phyloP scores from a whole-genome alignment of 2,888 invertebrate genomes.

The Ormyrus pomaceus region DNA sequence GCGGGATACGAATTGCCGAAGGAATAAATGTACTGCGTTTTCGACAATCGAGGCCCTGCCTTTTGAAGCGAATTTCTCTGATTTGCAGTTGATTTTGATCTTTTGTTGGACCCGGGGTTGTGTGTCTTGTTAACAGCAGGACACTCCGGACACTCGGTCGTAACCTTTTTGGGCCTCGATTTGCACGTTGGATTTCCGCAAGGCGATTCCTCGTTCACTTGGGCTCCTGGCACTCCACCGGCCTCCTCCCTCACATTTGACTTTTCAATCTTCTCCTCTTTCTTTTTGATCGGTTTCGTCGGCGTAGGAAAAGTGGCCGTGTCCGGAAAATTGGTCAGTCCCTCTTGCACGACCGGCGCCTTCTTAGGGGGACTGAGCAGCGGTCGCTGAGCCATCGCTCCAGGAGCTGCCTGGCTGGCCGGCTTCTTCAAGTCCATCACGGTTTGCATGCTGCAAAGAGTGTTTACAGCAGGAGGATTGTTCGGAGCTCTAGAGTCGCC shows the following conservation, averaged over 20 bases:
- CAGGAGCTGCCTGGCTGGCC: not conserved
- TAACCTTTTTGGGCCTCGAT: slow-evolving; percentile 50
- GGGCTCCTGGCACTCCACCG: not conserved
- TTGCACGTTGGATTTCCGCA: slow-evolving; percentile 57
- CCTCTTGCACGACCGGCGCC: slow-evolving; percentile 64
- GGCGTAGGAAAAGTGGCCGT: slow-evolving; percentile 36
- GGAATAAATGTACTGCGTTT: slow-evolving; percentile 64
- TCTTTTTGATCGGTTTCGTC: slow-evolving; percentile 50
- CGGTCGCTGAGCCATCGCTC: slow-evolving; percentile 32
- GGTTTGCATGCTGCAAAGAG: slow-evolving; percentile 32
- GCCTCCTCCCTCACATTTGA: slow-evolving; percentile 49
- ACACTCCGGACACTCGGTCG: not conserved
- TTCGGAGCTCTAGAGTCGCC: slow-evolving; percentile 27
- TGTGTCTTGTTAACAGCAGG: slow-evolving; percentile 1
- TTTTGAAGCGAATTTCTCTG: no score
- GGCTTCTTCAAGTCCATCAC: slow-evolving; percentile 16
- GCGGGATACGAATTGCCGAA: slow-evolving; percentile 67
- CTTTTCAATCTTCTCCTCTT: slow-evolving; percentile 58
- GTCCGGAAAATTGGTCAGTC: slow-evolving; percentile 59
- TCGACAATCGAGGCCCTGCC: no score
- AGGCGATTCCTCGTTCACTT: slow-evolving; percentile 50
- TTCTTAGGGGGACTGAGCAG: slow-evolving; percentile 3
- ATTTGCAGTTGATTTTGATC: slow-evolving; percentile 40
- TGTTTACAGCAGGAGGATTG: slow-evolving; percentile 10
- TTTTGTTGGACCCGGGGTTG: slow-evolving; percentile 6